Evolutionary conservation across 2,113 vertebrate species (phyloP), one percentile per base, ranked within the genome.

Genomic region (Columbina picui): DNA sequence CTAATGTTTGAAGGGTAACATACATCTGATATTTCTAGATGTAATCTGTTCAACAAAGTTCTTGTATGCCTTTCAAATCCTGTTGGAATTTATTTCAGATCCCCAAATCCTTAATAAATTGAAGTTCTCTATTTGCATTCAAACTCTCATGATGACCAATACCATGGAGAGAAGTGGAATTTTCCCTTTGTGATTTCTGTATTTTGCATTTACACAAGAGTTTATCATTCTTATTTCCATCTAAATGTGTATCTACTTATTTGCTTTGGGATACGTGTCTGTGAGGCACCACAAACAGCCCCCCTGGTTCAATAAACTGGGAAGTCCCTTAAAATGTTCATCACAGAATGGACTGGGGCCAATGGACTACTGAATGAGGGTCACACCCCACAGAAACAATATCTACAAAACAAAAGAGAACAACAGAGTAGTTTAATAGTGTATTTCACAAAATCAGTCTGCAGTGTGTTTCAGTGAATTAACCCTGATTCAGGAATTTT

Each of bases 71-170:
- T 94, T 97, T 84, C 79, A 95, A 92, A 97, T 93, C 93, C 90
- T 86, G 23, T 13, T 94, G 92, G 91, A 95, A 96, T 97, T 92
- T 90, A 64, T 86, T 94, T 95, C 90, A 68, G 85, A 88, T 86
- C 92, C 82, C 64, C 64, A 95, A 95, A 96, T 96, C 94, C 93
- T 78, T 84, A 90, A 90, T 97, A 97, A 96, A 97, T 93, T 96
- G 93, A 95, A 96, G 85, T 70, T 93, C 93, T 90, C 4, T 90
- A 90, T 92, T 95, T 96, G 83, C 92, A 97, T 86, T 94, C 85
- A 36, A 25, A 68, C 64, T 91, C 64, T 63, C 52, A 70, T 36
- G 88, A 95, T 95, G 94, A 96, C 90, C 95, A 94, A 93, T 63
- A 88, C 71, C 56, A 68, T 6, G 20, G n/a, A 90, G 76, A 88